Percentiles rank a stretch among this genome's conserved stretches.
Conservation (phyloP, 1,140 invertebrate genomes). For the Laodelphax striatellus region DNA sequence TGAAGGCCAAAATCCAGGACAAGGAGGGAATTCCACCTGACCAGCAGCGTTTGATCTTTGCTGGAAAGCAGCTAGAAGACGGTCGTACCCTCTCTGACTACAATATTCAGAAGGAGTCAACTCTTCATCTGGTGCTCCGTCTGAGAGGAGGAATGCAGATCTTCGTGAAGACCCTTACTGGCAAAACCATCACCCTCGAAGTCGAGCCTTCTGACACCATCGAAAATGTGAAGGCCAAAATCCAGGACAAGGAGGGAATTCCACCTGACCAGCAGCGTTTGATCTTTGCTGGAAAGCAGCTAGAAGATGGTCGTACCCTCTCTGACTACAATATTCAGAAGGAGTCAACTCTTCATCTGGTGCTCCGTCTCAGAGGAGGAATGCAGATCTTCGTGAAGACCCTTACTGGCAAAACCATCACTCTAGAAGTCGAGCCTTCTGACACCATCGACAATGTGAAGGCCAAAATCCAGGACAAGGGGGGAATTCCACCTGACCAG, state of each 20-base stretch:
- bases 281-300: conserved; percentile 72
- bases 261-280: conserved; percentile 37
- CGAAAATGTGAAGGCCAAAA: conserved; percentile 90
- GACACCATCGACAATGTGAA: conserved; percentile 70
- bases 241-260: conserved; percentile 53
- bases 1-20: conserved; percentile 65
- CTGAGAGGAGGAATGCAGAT: conserved; percentile 95
- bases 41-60: conserved; percentile 60
- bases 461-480: conserved; percentile 65
- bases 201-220: conserved; percentile 85
- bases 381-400: background rate
- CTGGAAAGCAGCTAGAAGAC: conserved; percentile 71
- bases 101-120: conserved; percentile 75
- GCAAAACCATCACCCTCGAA: conserved; percentile 60
- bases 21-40: conserved; percentile 58
- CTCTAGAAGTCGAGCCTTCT: conserved; percentile 60
- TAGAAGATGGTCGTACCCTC: conserved; percentile 62
- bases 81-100: conserved; percentile 66
- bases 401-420: conserved; percentile 77
- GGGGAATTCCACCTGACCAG: conserved; percentile 52
- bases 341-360: conserved; percentile 66
- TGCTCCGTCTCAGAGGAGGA: conserved; percentile 51
- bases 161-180: conserved; percentile 88
- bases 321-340: conserved; percentile 68
- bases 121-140: conserved; percentile 81